Evolutionary conservation across 2,797 vertebrate genomes (phyloP).

Genomic region (Ptychobarbus kaznakovi): DNA sequence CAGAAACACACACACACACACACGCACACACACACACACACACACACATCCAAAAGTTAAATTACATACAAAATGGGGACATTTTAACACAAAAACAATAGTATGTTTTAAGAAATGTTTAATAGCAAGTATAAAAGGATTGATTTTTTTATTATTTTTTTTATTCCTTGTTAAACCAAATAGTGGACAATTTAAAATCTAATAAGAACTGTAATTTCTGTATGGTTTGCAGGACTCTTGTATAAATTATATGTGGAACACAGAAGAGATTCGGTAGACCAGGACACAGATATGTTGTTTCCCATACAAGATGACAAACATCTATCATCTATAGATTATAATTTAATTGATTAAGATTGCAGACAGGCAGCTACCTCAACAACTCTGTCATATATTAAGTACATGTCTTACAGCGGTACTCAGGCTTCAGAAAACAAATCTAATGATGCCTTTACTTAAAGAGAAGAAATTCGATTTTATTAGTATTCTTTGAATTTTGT

Average conservation of each 20-base stretch:
- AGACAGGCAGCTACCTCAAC: neutral
- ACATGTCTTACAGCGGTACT: neutral
- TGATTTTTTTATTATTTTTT: neutral
- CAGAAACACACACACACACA: neutral
- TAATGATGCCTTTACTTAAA: neutral
- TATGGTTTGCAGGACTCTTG: neutral
- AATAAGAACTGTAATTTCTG: neutral
- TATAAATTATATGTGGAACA: neutral
- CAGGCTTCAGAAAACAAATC: neutral
- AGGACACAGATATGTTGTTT: conserved; percentile 6
- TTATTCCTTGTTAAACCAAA: neutral
- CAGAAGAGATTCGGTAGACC: neutral
- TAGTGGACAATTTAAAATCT: neutral
- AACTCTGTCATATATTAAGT: neutral
- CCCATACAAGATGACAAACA: neutral
- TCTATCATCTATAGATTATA: neutral
- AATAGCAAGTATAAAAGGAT: neutral
- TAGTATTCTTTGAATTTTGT: neutral
- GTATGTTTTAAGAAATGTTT: neutral
- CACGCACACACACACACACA: too few relatives aligned
- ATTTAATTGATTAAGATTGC: conserved; percentile 12
- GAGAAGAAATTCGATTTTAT: neutral
- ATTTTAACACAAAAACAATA: neutral
- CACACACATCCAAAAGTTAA: neutral
- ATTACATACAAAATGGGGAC: neutral